Base-by-base conservation (phyloP, 2,888 invertebrate species). In the Ornithoptera priamus region DNA sequence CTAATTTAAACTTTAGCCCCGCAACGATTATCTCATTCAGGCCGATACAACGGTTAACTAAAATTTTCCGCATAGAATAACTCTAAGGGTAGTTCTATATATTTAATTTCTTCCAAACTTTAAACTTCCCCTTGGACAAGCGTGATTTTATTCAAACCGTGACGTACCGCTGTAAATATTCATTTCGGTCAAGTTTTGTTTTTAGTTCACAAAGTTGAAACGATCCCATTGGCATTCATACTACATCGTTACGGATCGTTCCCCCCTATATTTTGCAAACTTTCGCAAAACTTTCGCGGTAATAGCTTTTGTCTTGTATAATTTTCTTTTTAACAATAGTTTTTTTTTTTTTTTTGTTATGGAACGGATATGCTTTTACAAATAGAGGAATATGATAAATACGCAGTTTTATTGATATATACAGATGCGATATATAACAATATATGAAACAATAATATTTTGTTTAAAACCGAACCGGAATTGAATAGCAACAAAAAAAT, bases 101-200 rank as follows among this genome's bases (percentile, higher is more conserved):
- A 67, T 46, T 71, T 61, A 67, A 67, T 71, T 53, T 63, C 64
- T 68, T 65, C 46, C 62, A 70, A 63, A 67, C 56, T 75, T 56
- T 70, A 69, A 69, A 46, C 67, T 69, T 59, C 62, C 62, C 46
- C 46, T 62, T 68, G 70, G 72, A 67, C 63, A 74, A 70, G 73
- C 71, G 68, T 72, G 74, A 74, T 77, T 78, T 78, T 77, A 78
- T 79, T 77, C 77, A 74, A 73, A 78, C 69, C 74, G 69, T 67
- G 75, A 73, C 69, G 75, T 71, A 69, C 36, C 72, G 71, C 74
- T 74, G 75, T 80, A 79, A 80, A 80, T 80, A 80, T 80, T 79
- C 78, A 79, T 80, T 74, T 71, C 57, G 71, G 63, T 71, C 64
- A 76, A 78, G 75, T 77, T 67, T 76, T 77, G 72, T 74, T 76